Base-by-base conservation (phyloP, 1,140 invertebrate species). In the Pseudomyrmex sp. region DNA sequence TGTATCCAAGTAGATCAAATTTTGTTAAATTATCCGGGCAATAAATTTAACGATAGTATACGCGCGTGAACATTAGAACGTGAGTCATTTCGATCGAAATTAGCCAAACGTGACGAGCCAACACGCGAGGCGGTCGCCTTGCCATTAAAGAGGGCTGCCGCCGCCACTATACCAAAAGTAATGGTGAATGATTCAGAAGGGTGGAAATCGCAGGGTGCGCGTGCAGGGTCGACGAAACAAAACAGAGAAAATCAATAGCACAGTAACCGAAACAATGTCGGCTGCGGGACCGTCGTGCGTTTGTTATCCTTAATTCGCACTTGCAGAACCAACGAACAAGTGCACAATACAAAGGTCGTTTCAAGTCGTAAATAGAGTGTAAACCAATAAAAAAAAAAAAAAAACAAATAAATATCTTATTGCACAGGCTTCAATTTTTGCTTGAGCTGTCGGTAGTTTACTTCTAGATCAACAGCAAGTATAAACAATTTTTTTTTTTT, bases 181-280 rank as follows among this genome's bases (percentile, higher is more conserved):
- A 89, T 83, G 84, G 83, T 75, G 85, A 87, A 83, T 84, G 77
- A 87, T 85, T 89, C 83, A 86, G 83, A 79, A 83, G 87, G 88
- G 88, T 84, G 79, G 83, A 80, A 35, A 82, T 66, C 85, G 75
- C 75, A 74, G 86, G 66, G 70, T 20, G 62, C 54, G 88, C 68
- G 83, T 82, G 54, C 35, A 35, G 87, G 88, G 87, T 72, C 87
- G 85, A 76, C 75, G 76, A 87, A 89, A 89, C 80, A 83, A 35
- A 83, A 86, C 85, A 86, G 85, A 74, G 66, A 63, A 87, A 86
- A 89, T 88, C 87, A 88, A 88, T 88, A 88, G 65, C 56, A 50
- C 86, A 46, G 70, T 84, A 84, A 82, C 85, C 76, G 86, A 18
- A 79, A 87, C 73, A 62, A 70, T 26, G 9, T 35, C 2, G 52